A percentile compares a stretch with the other conserved stretches of the same genome.
phyloP scores from a whole-genome alignment of 2,113 vertebrate genomes.

The Lasiurus borealis region DNA sequence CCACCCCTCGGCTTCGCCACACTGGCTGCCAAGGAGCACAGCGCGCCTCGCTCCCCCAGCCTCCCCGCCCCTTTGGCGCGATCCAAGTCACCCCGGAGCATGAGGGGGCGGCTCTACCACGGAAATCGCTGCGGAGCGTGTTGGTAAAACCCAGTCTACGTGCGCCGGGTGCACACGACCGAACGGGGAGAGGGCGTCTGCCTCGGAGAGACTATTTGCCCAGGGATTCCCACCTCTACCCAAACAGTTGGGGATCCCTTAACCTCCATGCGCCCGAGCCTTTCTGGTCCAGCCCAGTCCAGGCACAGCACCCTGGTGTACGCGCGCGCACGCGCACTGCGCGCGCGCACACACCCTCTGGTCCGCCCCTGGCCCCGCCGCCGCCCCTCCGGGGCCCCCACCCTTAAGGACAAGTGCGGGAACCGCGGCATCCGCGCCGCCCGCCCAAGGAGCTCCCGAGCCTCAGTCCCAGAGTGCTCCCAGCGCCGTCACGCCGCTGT shows the following conservation, averaged over 20 bases:
- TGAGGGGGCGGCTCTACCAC: constrained; percentile 50
- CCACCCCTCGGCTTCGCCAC: not conserved
- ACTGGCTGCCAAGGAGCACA: not conserved
- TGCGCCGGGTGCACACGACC: not conserved
- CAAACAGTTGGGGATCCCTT: not conserved
- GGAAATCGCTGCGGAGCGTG: not conserved
- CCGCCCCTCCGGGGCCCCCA: constrained; percentile 10
- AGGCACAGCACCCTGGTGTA: not conserved
- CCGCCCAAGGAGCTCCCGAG: not conserved
- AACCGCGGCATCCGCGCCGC: not conserved
- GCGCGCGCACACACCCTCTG: not conserved
- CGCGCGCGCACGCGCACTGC: not conserved
- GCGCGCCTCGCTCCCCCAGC: not conserved
- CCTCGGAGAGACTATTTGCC: not conserved
- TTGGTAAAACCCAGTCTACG: constrained; percentile 45
- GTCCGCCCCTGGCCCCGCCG: not conserved
- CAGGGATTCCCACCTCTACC: not conserved
- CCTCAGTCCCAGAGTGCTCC: constrained; percentile 46
- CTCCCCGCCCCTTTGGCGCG: not conserved
- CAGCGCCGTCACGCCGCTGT: not conserved
- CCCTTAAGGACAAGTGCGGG: constrained; percentile 36
- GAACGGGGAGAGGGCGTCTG: not conserved
- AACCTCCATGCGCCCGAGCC: not conserved
- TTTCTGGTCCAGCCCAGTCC: not conserved
- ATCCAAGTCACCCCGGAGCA: constrained; percentile 45